A percentile compares a stretch with the other conserved stretches of the same genome.
Conservation (phyloP, 1,140 invertebrate species). For the Rhyzopertha dominica region DNA sequence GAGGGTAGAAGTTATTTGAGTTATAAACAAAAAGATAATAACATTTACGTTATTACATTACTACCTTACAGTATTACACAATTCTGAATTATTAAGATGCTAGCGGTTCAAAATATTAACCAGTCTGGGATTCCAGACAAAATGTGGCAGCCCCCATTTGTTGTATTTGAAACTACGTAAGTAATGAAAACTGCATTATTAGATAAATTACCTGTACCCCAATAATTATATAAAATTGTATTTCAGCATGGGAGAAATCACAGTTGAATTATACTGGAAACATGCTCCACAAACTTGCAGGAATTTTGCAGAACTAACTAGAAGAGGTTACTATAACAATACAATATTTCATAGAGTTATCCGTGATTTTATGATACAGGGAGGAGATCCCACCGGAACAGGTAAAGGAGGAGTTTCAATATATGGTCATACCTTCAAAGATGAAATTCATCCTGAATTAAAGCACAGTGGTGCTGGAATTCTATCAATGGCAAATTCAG, state of each 20-base stretch:
- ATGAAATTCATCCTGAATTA: constrained; percentile 92
- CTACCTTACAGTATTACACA: no score
- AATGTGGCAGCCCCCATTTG: constrained; percentile 81
- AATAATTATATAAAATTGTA: constrained; percentile 24
- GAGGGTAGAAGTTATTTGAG: no score
- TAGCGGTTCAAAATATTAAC: constrained; percentile 37
- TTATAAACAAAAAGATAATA: no score
- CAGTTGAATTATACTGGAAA: constrained; percentile 95
- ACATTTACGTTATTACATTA: no score
- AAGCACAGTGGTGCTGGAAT: constrained; percentile 85
- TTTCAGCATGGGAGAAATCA: constrained; percentile 88
- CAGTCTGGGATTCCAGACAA: constrained; percentile 71
- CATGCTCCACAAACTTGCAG: constrained; percentile 92
- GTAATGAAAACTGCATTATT: constrained; percentile 36
- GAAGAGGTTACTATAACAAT: constrained; percentile 93
- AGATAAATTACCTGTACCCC: constrained; percentile 2
- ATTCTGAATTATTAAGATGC: constrained; percentile 36
- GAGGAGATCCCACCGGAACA: constrained; percentile 90
- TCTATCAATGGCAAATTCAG: constrained; percentile 78
- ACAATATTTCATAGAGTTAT: constrained; percentile 97
- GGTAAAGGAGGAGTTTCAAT: constrained; percentile 94
- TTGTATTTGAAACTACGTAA: constrained; percentile 74
- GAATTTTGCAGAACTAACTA: constrained; percentile 91
- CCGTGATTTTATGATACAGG: constrained; percentile 97
- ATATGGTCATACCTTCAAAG: constrained; percentile 91